Conservation (phyloP, 2,888 invertebrate genomes). For the Xestia sexstrigata region DNA sequence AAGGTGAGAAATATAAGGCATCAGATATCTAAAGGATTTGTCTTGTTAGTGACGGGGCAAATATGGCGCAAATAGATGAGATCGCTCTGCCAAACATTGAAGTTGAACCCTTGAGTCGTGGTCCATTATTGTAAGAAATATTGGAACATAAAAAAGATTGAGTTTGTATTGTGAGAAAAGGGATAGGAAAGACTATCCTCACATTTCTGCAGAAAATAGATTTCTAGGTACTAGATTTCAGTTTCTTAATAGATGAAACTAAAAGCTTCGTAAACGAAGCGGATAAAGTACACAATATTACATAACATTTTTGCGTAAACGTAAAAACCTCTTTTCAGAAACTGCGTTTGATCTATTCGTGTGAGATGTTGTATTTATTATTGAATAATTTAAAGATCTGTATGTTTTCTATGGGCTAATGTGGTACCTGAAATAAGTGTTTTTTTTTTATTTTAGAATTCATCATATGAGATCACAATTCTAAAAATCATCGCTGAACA, state of each 20-base stretch:
- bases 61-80: slow-evolving; percentile 11
- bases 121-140: background rate
- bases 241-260: background rate
- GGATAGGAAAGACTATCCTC: background rate
- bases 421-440: too few relatives aligned
- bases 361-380: too few relatives aligned
- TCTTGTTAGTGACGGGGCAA: slow-evolving; percentile 21
- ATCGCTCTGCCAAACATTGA: slow-evolving; percentile 6
- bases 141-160: background rate
- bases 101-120: background rate
- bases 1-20: slow-evolving; percentile 13
- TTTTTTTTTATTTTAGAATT: background rate
- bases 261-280: background rate
- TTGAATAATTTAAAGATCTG: too few relatives aligned
- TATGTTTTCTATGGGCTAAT: too few relatives aligned
- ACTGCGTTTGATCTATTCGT: too few relatives aligned
- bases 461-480: background rate
- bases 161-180: background rate
- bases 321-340: background rate
- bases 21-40: slow-evolving; percentile 21
- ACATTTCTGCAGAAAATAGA: background rate
- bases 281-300: background rate
- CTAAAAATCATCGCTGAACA: background rate
- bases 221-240: background rate
- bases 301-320: too few relatives aligned